Evolutionary conservation across 2,113 vertebrate species (phyloP).

Genomic region (Scomber scombrus): DNA sequence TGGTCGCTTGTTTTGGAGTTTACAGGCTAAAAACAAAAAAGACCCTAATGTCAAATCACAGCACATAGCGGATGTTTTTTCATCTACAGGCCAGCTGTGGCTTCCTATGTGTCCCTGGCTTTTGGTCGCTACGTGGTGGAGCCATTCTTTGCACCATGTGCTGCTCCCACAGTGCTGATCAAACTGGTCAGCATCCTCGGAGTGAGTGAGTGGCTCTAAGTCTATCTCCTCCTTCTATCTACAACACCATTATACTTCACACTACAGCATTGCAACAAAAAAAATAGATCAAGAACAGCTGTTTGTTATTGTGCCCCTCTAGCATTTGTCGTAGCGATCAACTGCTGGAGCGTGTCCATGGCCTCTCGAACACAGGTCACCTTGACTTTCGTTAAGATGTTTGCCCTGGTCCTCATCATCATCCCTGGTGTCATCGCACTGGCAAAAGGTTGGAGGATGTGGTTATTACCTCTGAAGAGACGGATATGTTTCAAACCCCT

Average conservation of each 20-base stretch:
- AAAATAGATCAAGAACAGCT: not conserved
- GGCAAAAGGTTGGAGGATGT: conserved; percentile 81
- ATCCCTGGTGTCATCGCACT: conserved; percentile 89
- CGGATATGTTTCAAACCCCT: not conserved
- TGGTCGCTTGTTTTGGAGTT: not conserved
- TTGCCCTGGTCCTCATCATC: conserved; percentile 89
- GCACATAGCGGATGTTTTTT: not conserved
- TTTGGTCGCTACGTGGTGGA: conserved; percentile 92
- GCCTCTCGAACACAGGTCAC: conserved; percentile 86
- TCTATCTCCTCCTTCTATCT: not conserved
- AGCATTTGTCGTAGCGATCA: conserved; percentile 88
- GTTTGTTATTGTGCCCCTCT: conserved; percentile 40
- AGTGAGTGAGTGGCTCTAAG: conserved; percentile 85
- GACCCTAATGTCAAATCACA: not conserved
- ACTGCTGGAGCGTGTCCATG: conserved; percentile 91
- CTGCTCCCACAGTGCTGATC: conserved; percentile 82
- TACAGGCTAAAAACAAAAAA: not conserved
- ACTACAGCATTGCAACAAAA: not conserved
- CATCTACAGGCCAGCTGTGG: conserved; percentile 86
- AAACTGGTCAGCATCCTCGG: conserved; percentile 87
- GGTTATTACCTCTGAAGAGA: not conserved
- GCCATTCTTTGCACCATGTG: conserved; percentile 88
- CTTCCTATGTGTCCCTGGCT: conserved; percentile 87
- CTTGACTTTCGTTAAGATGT: conserved; percentile 87
- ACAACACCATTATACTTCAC: not conserved